phyloP scores from a whole-genome alignment of 2,888 invertebrate genomes.

The Drosophila buzzatii region DNA sequence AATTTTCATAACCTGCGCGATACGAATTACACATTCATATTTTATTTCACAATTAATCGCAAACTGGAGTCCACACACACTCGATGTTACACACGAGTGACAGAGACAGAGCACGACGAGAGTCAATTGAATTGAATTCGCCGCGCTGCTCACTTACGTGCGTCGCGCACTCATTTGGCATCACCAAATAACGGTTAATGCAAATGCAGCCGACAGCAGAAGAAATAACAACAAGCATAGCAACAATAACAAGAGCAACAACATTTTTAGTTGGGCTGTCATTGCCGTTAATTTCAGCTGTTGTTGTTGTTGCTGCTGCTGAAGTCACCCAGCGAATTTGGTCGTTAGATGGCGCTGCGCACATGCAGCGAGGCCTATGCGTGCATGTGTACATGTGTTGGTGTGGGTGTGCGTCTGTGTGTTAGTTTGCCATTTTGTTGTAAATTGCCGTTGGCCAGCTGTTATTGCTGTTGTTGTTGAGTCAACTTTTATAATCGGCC shows the following conservation, averaged over 20 bases:
- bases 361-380: not conserved
- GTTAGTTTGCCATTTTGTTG: constrained; percentile 70
- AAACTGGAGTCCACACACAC: not conserved
- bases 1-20: constrained; percentile 43
- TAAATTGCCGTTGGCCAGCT: constrained; percentile 50
- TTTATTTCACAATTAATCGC: constrained; percentile 51
- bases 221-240: constrained; percentile 4
- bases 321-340: constrained; percentile 66
- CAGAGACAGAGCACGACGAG: not conserved
- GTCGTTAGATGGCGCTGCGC: constrained; percentile 8
- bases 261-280: constrained; percentile 10
- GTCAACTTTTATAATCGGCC: constrained; percentile 55
- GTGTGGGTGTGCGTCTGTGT: constrained; percentile 19
- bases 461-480: constrained; percentile 10
- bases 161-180: constrained; percentile 43
- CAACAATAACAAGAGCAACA: not conserved
- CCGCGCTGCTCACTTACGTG: constrained; percentile 60
- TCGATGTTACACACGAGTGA: not conserved
- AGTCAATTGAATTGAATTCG: constrained; percentile 32
- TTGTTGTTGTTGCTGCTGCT: constrained; percentile 20
- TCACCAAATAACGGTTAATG: constrained; percentile 73
- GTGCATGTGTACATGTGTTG: constrained; percentile 2
- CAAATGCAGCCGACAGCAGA: constrained; percentile 47
- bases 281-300: constrained; percentile 5
- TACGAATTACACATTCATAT: constrained; percentile 74